Base-by-base conservation (phyloP, 2,888 invertebrate genomes). In the Amiota mariae region DNA sequence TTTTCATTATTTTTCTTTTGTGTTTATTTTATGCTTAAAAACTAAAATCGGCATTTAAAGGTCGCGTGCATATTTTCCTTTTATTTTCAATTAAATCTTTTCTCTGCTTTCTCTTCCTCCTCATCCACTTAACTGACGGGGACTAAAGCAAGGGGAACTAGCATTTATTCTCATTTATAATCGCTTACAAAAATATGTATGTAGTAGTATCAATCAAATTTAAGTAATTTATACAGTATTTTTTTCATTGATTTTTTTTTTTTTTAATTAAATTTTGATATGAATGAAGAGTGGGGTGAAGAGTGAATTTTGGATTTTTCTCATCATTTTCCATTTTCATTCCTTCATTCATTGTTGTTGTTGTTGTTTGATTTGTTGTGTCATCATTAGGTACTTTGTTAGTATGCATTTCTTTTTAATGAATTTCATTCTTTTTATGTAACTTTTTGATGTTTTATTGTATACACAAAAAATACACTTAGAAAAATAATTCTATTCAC, bases 21-120 rank as follows among this genome's bases (percentile, higher is more conserved):
- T 54, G 12, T n/a, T 54, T 54, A 4, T 54, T 36, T 36, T 36
- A 36, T 6, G 36, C 36, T 36, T 77, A 75, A 70, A 74, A 67
- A 74, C 74, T 75, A 76, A 77, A 77, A 76, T 76, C 76, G 75
- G 75, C 77, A 77, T 75, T 74, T 73, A 63, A 73, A 6, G 8
- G 36, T 36, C 36, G 36, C 36, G 36, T 6, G 36, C 36, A 36
- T 6, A 36, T 36, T 36, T 36, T 36, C 36, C 8, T 36, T 36
- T 36, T 36, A 36, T 36, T 36, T 36, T 2, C 36, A 36, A 36
- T 36, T 36, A 36, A 36, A 36, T 36, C 36, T 36, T 6, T 36
- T 36, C 36, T 36, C 36, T 36, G 36, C 36, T 36, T 36, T 36
- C 36, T 36, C 36, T 6, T 24, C 24, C 1, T 24, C 24, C 1